Evolutionary conservation across 1,140 invertebrate genomes (phyloP), one percentile per base, ranked within the genome.

Genomic region (Acromyrmex charruanus): DNA sequence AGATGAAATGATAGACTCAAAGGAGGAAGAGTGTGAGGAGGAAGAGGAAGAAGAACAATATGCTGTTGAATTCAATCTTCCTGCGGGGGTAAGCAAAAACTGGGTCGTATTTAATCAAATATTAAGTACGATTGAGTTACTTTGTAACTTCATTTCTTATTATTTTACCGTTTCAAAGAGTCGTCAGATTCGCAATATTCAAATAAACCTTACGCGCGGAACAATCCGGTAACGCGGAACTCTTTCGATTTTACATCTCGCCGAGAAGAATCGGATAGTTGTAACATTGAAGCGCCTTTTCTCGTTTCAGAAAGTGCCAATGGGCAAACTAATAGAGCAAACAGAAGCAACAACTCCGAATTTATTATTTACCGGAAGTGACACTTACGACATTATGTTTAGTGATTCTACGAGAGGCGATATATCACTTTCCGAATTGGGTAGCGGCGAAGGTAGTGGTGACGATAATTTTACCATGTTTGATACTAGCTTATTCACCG

Each of bases 351-450:
- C 91, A 21, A 91, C 93, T 18, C 25, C 93, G 16, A 93, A 91
- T 77, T 93, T 92, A 9, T 91, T 90, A 12, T 66, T 90, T 1
- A 88, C 84, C 1, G 79, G 25, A 66, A 93, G 85, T 71, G 92
- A 89, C 58, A 88, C 93, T 0, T 95, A 96, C 49, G 96, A 97
- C 9, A 93, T 95, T 6, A 97, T 97, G 97, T 93, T 96, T 55
- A 97, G 97, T 88, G 97, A 97, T 88, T 88, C 74, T 75, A 93
- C 90, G 55, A 92, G 94, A 63, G 95, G 94, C 68, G 94, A 94
- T 68, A 93, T 94, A 55, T 79, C 92, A 25, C 85, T 92, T 0
- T 90, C 91, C 0, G 94, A 94, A 3, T 86, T 85, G 1, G 87
- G 88, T 53, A 91, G 85, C 35, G 90, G 87, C n/a, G 87, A 88